These are phyloP conservation scores for Eolophus roseicapilla DNA, from an alignment of 2,113 vertebrate species.

Conservation along the genomic window DNA sequence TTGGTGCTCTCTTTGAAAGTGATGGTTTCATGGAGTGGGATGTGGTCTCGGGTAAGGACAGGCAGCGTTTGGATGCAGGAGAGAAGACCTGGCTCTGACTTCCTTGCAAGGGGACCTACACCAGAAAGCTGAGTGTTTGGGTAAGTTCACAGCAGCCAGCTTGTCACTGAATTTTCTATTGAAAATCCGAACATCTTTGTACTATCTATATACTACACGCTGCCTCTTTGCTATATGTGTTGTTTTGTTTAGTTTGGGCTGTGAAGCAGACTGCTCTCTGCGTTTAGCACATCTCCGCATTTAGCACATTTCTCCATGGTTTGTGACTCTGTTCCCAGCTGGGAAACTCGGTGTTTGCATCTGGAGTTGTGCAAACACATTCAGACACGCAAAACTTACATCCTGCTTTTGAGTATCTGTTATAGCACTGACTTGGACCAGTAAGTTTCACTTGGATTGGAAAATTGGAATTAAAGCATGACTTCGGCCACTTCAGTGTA, in stretches of 20 bases:
- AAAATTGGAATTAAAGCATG: not conserved
- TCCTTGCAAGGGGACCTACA: not conserved
- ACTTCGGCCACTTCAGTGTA: not conserved
- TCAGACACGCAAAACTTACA: not conserved
- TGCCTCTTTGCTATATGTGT: not conserved
- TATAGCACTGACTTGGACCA: not conserved
- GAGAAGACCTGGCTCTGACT: conserved; percentile 27
- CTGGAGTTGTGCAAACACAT: not conserved
- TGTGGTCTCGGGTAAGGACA: not conserved
- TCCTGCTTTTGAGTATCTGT: not conserved
- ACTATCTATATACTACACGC: not conserved
- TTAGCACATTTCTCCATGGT: not conserved
- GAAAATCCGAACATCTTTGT: not conserved
- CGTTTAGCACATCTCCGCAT: not conserved
- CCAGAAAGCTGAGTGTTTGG: conserved; percentile 9
- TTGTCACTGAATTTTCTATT: not conserved
- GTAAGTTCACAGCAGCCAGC: not conserved
- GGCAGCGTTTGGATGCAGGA: not conserved
- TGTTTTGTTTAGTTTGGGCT: not conserved
- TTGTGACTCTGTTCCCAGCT: not conserved
- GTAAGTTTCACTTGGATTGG: not conserved
- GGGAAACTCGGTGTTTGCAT: not conserved
- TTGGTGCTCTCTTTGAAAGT: not conserved
- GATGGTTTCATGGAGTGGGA: not conserved
- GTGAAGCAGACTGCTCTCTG: not conserved